Conservation (phyloP, 2,113 vertebrate species). For the Scomber scombrus region DNA sequence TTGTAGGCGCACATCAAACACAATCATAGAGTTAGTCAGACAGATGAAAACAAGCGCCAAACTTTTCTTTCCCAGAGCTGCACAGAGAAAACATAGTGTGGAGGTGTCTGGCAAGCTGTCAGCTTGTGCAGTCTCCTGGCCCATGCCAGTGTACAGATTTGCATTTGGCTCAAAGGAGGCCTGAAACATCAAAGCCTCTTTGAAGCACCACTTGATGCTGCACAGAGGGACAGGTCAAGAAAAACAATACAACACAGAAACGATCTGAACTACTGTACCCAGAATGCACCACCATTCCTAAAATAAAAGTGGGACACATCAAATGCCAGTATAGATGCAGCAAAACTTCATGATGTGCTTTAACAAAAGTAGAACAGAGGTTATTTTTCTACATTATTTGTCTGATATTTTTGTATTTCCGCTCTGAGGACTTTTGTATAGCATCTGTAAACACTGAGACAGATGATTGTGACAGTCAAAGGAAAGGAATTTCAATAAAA, state of each 20-base stretch:
- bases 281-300: slow-evolving; percentile 62
- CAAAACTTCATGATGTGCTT: slow-evolving; percentile 6
- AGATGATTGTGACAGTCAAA: slow-evolving; percentile 54
- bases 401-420: slow-evolving; percentile 54
- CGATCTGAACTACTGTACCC: slow-evolving; percentile 67
- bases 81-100: slow-evolving; percentile 30
- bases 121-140: slow-evolving; percentile 56
- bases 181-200: slow-evolving; percentile 70
- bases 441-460: slow-evolving; percentile 58
- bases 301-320: slow-evolving; percentile 64
- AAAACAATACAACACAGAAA: slow-evolving; percentile 42
- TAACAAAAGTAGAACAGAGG: slow-evolving; percentile 52
- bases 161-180: slow-evolving; percentile 69
- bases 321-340: slow-evolving; percentile 10
- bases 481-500: slow-evolving; percentile 50
- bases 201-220: slow-evolving; percentile 67
- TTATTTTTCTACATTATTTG: slow-evolving; percentile 29
- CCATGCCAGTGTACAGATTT: slow-evolving; percentile 59
- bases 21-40: slow-evolving; percentile 37
- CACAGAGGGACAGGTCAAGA: slow-evolving; percentile 61
- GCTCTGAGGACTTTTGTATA: slow-evolving; percentile 42
- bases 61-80: slow-evolving; percentile 41
- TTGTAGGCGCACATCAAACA: slow-evolving; percentile 22
- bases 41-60: slow-evolving; percentile 43
- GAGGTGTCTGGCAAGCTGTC: slow-evolving; percentile 64